These are phyloP conservation scores for Drosophila jambulina DNA, from an alignment of 1,140 invertebrate genomes.

Conservation along the genomic window DNA sequence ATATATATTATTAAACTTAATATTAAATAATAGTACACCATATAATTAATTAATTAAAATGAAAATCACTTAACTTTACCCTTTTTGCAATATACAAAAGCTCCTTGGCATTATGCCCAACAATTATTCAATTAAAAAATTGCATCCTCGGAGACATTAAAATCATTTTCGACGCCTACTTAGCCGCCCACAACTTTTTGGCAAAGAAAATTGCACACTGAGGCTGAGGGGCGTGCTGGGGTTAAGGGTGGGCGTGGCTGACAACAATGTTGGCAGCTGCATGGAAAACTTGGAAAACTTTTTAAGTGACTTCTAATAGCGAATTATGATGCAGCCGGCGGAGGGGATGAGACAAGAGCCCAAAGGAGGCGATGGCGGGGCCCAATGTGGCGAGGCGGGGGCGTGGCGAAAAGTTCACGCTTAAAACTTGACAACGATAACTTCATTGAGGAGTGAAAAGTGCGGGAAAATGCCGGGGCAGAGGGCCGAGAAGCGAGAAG, in stretches of 20 bases:
- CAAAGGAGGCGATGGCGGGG: constrained; percentile 5
- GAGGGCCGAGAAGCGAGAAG: neutral
- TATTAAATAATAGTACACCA: neutral
- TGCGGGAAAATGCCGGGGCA: constrained; percentile 28
- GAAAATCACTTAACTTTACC: neutral
- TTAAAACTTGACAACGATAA: constrained; percentile 79
- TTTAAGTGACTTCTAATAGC: constrained; percentile 83
- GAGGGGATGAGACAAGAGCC: constrained; percentile 16
- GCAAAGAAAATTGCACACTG: constrained; percentile 14
- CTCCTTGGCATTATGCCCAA: constrained; percentile 29
- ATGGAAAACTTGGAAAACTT: constrained; percentile 76
- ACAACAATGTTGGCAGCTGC: constrained; percentile 81
- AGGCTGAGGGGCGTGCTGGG: neutral
- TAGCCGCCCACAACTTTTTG: constrained; percentile 32
- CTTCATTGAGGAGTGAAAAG: constrained; percentile 66
- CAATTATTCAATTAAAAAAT: constrained; percentile 55
- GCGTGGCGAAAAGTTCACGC: constrained; percentile 73
- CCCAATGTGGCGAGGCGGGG: constrained; percentile 41
- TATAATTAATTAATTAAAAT: neutral
- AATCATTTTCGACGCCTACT: constrained; percentile 52
- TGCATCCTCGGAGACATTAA: constrained; percentile 48
- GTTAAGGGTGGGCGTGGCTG: constrained; percentile 51
- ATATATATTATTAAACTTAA: neutral
- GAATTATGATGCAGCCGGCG: constrained; percentile 73
- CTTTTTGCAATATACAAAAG: neutral